Evolutionary conservation across 2,797 vertebrate genomes (phyloP).

Genomic region (Carduelis carduelis): DNA sequence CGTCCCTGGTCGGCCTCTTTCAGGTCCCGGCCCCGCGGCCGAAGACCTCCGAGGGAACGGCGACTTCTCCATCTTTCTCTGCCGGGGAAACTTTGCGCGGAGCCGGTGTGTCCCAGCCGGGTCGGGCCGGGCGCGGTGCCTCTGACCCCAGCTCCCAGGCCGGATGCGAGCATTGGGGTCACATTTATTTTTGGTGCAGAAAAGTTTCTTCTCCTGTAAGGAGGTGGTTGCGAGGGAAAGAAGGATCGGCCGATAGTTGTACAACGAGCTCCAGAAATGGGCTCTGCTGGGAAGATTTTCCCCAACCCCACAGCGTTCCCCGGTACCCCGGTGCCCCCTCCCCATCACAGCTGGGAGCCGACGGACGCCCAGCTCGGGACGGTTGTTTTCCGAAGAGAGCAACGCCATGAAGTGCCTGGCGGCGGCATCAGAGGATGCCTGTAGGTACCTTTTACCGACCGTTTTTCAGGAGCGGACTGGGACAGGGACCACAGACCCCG

Average conservation of each 20-base stretch:
- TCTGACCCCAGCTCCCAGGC: background rate
- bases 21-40: background rate
- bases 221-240: background rate
- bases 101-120: background rate
- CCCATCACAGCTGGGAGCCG: background rate
- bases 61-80: background rate
- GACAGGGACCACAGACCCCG: background rate
- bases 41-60: background rate
- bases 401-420: background rate
- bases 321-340: background rate
- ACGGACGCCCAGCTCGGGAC: rapidly evolving
- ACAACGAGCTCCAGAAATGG: background rate
- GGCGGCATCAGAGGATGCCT: background rate
- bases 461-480: background rate
- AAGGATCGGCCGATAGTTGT: background rate
- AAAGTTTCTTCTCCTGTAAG: background rate
- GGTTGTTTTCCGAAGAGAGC: background rate
- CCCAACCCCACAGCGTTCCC: background rate
- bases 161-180: background rate
- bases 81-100: rapidly evolving
- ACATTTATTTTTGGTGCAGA: constrained; percentile 17
- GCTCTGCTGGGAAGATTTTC: background rate
- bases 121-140: background rate
- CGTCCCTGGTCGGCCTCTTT: too few relatives aligned
- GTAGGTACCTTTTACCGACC: background rate